These are phyloP conservation scores for Brachionus koreanus DNA, from an alignment of 1,140 invertebrate species.

Conservation along the genomic window DNA sequence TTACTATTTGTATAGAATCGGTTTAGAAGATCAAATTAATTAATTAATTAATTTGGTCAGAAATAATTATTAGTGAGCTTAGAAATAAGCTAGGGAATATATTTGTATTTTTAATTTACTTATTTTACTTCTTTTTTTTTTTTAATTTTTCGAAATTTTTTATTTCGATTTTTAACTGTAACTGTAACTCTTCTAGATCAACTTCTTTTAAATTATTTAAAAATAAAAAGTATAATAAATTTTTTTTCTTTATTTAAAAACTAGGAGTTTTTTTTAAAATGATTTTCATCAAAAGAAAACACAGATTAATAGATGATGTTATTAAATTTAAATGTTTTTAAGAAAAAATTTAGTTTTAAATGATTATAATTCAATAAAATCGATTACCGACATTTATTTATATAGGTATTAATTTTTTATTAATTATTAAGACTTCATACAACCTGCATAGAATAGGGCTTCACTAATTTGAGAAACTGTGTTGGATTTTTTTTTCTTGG, in stretches of 20 bases:
- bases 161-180: slow-evolving; percentile 4
- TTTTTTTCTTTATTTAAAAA: not conserved
- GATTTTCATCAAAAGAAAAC: no score
- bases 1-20: not conserved
- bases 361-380: no score
- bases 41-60: not conserved
- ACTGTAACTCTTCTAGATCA: not conserved
- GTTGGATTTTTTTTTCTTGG: no score
- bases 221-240: not conserved
- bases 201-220: not conserved
- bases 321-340: no score
- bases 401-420: no score
- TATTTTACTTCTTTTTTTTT: not conserved
- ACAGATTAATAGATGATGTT: no score
- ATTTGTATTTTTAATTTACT: not conserved
- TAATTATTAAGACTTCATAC: no score
- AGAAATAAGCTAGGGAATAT: not conserved
- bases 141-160: not conserved
- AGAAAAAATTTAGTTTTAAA: no score
- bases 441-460: no score
- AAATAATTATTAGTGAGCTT: not conserved
- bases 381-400: no score
- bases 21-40: not conserved
- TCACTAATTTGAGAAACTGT: no score
- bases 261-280: no score